Percentiles rank a stretch among this genome's conserved stretches.
phyloP scores from a whole-genome alignment of 1,140 invertebrate species.

The Aphelenchoides fujianensis region DNA sequence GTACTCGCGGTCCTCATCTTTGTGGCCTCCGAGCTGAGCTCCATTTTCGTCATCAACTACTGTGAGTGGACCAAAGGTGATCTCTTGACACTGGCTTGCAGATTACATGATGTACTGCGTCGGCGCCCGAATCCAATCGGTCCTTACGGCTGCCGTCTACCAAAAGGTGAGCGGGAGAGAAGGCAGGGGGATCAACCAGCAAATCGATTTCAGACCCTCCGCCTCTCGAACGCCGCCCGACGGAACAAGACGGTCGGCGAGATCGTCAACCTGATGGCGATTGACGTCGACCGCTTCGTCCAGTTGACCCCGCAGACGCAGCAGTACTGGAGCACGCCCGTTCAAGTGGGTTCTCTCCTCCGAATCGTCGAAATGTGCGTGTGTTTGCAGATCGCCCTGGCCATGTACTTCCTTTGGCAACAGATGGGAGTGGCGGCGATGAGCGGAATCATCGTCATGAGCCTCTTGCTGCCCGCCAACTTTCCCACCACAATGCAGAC shows the following conservation, averaged over 20 bases:
- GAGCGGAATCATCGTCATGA: constrained; percentile 36
- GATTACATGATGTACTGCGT: constrained; percentile 52
- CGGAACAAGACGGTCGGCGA: constrained; percentile 68
- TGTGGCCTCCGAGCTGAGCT: constrained; percentile 39
- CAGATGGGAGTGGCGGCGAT: constrained; percentile 33
- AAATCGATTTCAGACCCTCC: no score
- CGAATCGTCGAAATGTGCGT: neutral
- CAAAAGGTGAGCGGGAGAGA: no score
- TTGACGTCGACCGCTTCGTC: constrained; percentile 64
- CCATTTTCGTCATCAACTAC: constrained; percentile 47
- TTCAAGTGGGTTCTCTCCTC: constrained; percentile 29
- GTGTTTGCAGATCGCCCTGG: constrained; percentile 28
- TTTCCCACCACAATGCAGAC: constrained; percentile 46
- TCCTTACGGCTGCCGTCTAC: constrained; percentile 51
- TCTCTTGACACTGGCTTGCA: no score
- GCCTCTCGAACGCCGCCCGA: constrained; percentile 63
- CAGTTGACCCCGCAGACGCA: constrained; percentile 55
- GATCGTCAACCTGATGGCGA: constrained; percentile 69
- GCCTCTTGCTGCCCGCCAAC: constrained; percentile 38
- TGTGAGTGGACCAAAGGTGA: no score
- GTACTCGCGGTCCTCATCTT: constrained; percentile 48
- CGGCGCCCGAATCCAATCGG: constrained; percentile 42
- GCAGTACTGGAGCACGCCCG: constrained; percentile 55
- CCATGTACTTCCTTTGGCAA: constrained; percentile 39
- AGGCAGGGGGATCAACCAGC: no score